These are phyloP conservation scores for Zaprionus ghesquierei DNA, from an alignment of 1,140 invertebrate species.

Conservation along the genomic window DNA sequence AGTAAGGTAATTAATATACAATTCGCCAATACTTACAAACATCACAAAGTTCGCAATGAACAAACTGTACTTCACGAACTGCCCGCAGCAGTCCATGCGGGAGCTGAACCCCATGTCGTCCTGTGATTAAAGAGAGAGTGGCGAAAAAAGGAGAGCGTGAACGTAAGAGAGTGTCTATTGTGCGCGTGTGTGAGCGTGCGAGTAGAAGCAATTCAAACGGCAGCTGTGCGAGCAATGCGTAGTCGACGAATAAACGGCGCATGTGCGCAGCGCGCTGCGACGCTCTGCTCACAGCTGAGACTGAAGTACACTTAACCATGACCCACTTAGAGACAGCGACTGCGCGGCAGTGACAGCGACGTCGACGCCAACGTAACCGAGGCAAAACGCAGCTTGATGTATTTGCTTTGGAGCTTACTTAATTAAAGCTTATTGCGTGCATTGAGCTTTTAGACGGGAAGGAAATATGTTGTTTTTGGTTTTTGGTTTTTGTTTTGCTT, in stretches of 20 bases:
- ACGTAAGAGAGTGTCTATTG: not conserved
- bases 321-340: conserved; percentile 57
- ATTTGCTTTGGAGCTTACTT: conserved; percentile 23
- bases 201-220: conserved; percentile 28
- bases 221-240: conserved; percentile 38
- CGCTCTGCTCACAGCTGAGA: conserved; percentile 25
- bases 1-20: not conserved
- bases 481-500: not conserved
- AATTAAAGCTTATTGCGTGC: conserved; percentile 8
- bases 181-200: not conserved
- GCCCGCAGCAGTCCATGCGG: conserved; percentile 90
- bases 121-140: conserved; percentile 54
- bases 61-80: conserved; percentile 92
- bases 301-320: conserved; percentile 79
- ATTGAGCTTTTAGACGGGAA: conserved; percentile 13
- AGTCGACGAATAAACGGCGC: conserved; percentile 40
- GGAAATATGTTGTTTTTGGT: not conserved
- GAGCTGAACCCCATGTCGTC: conserved; percentile 87
- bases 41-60: conserved; percentile 93
- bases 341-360: conserved; percentile 3
- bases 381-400: conserved; percentile 38
- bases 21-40: conserved; percentile 88
- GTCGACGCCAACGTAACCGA: conserved; percentile 42
- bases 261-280: conserved; percentile 29
- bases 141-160: not conserved